Conservation (phyloP, 2,797 vertebrate species). For the Petrocephalus sullivani region DNA sequence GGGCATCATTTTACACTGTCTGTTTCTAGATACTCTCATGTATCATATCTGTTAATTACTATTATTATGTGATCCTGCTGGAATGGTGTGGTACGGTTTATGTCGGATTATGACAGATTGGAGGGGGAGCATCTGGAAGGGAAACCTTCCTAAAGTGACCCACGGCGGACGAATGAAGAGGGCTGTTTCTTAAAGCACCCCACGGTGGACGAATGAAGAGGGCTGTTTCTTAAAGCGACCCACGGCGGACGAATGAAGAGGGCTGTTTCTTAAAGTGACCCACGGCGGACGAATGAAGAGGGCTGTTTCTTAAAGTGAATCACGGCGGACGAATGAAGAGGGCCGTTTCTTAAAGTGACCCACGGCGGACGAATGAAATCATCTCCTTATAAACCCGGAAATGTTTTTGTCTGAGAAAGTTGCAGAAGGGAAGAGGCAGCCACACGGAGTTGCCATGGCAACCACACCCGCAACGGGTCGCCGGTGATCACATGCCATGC, state of each 20-base stretch:
- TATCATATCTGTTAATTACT: background rate
- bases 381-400: background rate
- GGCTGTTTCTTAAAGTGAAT: no score
- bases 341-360: background rate
- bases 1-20: background rate
- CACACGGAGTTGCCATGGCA: background rate
- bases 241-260: background rate
- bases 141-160: background rate
- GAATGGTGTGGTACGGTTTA: background rate
- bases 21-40: background rate
- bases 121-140: background rate
- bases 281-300: background rate
- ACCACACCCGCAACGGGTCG: background rate
- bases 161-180: background rate
- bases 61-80: background rate
- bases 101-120: background rate
- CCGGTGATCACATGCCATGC: background rate
- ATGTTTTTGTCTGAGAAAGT: background rate
- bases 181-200: background rate
- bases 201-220: no score
- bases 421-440: background rate
- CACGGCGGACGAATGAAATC: background rate
- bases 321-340: background rate
- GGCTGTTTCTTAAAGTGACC: background rate
- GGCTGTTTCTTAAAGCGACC: background rate